phyloP scores from a whole-genome alignment of 2,888 invertebrate species.

The Morpho deidamia region DNA sequence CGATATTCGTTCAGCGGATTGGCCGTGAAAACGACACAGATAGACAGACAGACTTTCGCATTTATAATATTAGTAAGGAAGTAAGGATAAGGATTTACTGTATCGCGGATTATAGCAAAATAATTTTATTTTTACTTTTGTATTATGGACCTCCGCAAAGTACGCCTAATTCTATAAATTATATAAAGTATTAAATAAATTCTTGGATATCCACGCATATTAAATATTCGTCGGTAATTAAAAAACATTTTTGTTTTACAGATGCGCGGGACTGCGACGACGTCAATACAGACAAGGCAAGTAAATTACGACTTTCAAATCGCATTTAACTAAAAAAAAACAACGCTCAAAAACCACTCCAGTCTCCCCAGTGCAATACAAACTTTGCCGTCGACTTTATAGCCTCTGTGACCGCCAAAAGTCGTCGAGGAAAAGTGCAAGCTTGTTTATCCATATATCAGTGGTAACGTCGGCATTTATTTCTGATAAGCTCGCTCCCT shows the following conservation, averaged over 20 bases:
- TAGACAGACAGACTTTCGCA: too few relatives aligned
- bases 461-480: slow-evolving; percentile 61
- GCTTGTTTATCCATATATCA: slow-evolving; percentile 75
- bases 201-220: too few relatives aligned
- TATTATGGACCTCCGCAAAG: too few relatives aligned
- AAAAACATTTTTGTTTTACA: slow-evolving; percentile 42
- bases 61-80: too few relatives aligned
- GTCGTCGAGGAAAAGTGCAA: slow-evolving; percentile 69
- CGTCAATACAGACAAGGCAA: slow-evolving; percentile 55
- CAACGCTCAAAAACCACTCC: slow-evolving; percentile 43
- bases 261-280: slow-evolving; percentile 62
- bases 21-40: too few relatives aligned
- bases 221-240: neutral
- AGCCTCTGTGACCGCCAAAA: slow-evolving; percentile 70
- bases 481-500: slow-evolving; percentile 71
- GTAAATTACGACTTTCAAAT: slow-evolving; percentile 41
- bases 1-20: too few relatives aligned
- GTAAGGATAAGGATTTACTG: too few relatives aligned
- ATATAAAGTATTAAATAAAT: too few relatives aligned
- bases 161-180: too few relatives aligned
- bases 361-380: slow-evolving; percentile 56
- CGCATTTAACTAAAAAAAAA: slow-evolving; percentile 39
- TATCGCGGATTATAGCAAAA: too few relatives aligned
- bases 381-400: slow-evolving; percentile 68
- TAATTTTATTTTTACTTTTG: too few relatives aligned